Conservation (phyloP, 2,797 vertebrate genomes). For the Rhinogobio ventralis region DNA sequence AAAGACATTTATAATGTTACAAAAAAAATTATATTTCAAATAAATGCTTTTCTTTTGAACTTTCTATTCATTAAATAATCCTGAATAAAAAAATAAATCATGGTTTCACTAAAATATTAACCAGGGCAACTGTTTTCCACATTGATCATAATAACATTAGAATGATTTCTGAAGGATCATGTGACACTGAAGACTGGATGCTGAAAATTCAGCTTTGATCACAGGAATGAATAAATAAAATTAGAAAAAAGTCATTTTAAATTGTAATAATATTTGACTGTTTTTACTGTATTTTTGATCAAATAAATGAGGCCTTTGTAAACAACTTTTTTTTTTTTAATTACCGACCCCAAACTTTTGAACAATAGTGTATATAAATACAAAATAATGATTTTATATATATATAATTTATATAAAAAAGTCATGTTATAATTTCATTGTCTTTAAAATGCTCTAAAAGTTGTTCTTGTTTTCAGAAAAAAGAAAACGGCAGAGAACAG, state of each 20-base stretch:
- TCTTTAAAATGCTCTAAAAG: background rate
- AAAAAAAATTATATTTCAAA: no score
- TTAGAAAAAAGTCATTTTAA: background rate
- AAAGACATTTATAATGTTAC: no score
- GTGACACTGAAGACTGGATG: no score
- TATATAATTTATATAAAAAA: background rate
- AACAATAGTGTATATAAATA: no score
- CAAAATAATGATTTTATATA: background rate
- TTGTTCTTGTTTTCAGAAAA: slow-evolving; percentile 78
- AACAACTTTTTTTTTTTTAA: no score
- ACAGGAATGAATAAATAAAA: background rate
- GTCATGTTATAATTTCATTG: background rate
- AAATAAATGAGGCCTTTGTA: no score
- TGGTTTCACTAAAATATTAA: no score
- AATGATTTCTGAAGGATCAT: no score
- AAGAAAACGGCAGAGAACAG: slow-evolving; percentile 87
- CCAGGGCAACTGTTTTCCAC: no score
- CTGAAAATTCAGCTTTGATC: background rate
- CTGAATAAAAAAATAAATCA: background rate
- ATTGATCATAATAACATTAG: no score
- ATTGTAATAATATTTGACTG: background rate
- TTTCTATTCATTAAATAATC: background rate
- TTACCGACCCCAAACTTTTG: no score
- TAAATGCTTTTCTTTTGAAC: background rate
- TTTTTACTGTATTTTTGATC: no score